Evolutionary conservation across 2,888 invertebrate genomes (phyloP).

Genomic region (Eupithecia abbreviata): DNA sequence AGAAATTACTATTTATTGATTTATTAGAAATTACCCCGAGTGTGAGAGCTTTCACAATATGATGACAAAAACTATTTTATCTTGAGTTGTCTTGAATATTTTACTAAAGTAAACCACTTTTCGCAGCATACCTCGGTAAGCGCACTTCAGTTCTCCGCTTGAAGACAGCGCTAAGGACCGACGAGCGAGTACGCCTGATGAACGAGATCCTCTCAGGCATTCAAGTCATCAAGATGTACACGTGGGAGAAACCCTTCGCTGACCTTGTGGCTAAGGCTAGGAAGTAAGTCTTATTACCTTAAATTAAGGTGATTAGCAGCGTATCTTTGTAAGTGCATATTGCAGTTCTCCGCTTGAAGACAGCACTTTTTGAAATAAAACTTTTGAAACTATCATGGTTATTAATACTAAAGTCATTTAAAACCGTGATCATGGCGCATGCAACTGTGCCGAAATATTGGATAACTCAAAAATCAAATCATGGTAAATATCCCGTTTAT

Average conservation of each 20-base stretch:
- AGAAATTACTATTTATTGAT: no score
- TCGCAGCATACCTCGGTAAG: slow-evolving; percentile 87
- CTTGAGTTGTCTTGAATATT: neutral
- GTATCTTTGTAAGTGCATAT: no score
- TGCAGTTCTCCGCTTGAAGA: no score
- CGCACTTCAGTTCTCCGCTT: slow-evolving; percentile 89
- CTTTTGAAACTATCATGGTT: no score
- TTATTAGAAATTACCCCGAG: no score
- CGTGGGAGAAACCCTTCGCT: slow-evolving; percentile 93
- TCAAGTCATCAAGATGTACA: slow-evolving; percentile 96
- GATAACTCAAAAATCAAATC: no score
- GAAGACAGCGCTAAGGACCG: slow-evolving; percentile 92
- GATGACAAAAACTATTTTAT: neutral
- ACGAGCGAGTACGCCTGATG: slow-evolving; percentile 95
- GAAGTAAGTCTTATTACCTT: slow-evolving; percentile 80
- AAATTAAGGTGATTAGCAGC: neutral
- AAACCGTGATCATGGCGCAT: no score
- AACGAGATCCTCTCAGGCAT: slow-evolving; percentile 93
- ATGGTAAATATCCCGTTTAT: no score
- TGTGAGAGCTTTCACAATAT: no score
- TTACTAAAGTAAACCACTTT: neutral
- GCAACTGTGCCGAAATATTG: no score
- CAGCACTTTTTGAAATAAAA: no score
- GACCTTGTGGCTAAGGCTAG: slow-evolving; percentile 88
- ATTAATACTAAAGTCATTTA: no score